Evolutionary conservation across 2,888 invertebrate genomes (phyloP).

Genomic region (Platycheirus albimanus): DNA sequence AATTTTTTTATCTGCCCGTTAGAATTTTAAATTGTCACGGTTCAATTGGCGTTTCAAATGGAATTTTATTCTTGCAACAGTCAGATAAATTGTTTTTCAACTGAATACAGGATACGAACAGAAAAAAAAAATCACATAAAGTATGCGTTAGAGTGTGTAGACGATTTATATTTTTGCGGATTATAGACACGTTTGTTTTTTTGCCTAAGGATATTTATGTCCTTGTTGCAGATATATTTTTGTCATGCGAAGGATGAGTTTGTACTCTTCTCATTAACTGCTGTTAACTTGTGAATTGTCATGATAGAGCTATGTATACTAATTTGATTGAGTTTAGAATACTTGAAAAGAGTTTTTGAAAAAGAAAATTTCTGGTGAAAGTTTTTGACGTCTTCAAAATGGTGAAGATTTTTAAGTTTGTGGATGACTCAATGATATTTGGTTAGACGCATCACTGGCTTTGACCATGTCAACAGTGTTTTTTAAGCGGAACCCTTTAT

Average conservation of each 20-base stretch:
- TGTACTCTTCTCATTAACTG: not conserved
- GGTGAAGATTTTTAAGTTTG: too few relatives aligned
- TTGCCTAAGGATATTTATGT: not conserved
- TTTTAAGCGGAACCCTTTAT: too few relatives aligned
- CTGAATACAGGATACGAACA: not conserved
- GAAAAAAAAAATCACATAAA: conserved; percentile 18
- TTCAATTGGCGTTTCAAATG: conserved; percentile 75
- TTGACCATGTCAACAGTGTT: too few relatives aligned
- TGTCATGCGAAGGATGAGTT: not conserved
- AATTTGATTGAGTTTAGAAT: too few relatives aligned
- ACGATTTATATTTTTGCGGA: conserved; percentile 29
- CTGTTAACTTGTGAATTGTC: not conserved
- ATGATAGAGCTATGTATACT: too few relatives aligned
- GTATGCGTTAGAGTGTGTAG: conserved; percentile 29
- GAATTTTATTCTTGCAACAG: conserved; percentile 74
- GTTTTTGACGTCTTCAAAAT: too few relatives aligned
- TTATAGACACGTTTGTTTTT: not conserved
- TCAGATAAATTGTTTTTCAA: conserved; percentile 74
- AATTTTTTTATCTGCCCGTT: conserved; percentile 74
- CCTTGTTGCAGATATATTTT: not conserved
- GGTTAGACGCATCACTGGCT: too few relatives aligned
- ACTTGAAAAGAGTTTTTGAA: too few relatives aligned
- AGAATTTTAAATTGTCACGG: conserved; percentile 76
- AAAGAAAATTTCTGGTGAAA: too few relatives aligned
- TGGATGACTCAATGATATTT: too few relatives aligned